phyloP scores from a whole-genome alignment of 2,797 vertebrate genomes.

The Propithecus deckenii region DNA sequence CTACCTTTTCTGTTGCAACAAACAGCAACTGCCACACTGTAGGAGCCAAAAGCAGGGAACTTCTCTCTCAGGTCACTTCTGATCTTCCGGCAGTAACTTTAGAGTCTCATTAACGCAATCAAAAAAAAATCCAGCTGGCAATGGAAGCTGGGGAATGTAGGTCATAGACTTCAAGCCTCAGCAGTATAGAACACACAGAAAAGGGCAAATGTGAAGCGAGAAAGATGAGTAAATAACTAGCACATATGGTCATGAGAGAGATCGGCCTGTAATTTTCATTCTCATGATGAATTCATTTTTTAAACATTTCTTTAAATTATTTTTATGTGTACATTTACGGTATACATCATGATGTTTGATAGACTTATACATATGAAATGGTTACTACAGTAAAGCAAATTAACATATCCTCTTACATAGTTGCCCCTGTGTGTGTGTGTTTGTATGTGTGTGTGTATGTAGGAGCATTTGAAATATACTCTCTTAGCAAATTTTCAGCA shows the following conservation, averaged over 20 bases:
- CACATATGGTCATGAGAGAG: neutral
- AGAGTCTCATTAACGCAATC: neutral
- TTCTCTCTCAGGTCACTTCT: neutral
- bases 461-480: neutral
- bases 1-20: neutral
- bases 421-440: neutral
- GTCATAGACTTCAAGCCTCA: neutral
- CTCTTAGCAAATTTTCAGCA: neutral
- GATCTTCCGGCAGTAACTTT: neutral
- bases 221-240: neutral
- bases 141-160: neutral
- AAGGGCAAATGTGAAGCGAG: too few species aligned
- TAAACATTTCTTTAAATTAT: neutral
- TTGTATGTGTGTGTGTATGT: fast-evolving
- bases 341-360: neutral
- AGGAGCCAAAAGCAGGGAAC: neutral
- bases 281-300: neutral
- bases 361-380: neutral
- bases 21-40: neutral
- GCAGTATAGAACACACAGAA: neutral
- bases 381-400: neutral
- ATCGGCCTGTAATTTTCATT: neutral
- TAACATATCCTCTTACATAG: neutral
- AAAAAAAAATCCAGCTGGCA: neutral
- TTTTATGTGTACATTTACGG: neutral